Conservation (phyloP, 2,888 invertebrate species). For the Leucania comma region DNA sequence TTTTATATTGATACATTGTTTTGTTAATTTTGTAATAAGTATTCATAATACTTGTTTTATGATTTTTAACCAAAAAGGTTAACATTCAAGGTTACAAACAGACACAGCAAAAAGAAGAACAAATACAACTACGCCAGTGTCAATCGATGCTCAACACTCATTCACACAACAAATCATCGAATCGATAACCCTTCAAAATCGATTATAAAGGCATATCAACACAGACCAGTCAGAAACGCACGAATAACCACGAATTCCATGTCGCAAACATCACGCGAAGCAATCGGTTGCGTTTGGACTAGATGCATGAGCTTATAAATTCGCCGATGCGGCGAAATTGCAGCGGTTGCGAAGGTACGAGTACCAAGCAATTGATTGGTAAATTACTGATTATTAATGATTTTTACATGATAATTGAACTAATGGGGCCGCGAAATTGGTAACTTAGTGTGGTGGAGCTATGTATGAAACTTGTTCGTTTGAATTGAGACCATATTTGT, state of each 20-base stretch:
- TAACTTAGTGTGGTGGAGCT: constrained; percentile 18
- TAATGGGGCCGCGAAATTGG: constrained; percentile 41
- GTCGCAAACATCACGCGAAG: constrained; percentile 67
- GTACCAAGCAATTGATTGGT: constrained; percentile 58
- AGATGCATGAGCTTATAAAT: constrained; percentile 72
- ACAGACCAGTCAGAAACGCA: constrained; percentile 62
- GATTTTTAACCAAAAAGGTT: background rate
- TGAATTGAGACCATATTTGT: background rate
- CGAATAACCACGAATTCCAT: constrained; percentile 67
- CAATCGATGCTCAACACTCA: background rate
- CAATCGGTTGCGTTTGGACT: constrained; percentile 69
- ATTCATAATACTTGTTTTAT: background rate
- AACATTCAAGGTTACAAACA: background rate
- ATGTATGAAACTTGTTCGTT: background rate
- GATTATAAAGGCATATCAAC: constrained; percentile 60
- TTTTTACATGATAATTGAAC: constrained; percentile 43
- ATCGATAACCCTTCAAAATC: constrained; percentile 44
- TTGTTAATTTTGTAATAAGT: constrained; percentile 13
- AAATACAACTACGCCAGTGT: background rate
- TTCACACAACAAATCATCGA: constrained; percentile 33
- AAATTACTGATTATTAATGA: constrained; percentile 54
- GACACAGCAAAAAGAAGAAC: constrained; percentile 6
- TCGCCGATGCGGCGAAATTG: constrained; percentile 71
- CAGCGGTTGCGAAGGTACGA: constrained; percentile 66
- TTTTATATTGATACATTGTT: constrained; percentile 23